Conservation (phyloP, 2,113 vertebrate species). For the Trachemys scripta region DNA sequence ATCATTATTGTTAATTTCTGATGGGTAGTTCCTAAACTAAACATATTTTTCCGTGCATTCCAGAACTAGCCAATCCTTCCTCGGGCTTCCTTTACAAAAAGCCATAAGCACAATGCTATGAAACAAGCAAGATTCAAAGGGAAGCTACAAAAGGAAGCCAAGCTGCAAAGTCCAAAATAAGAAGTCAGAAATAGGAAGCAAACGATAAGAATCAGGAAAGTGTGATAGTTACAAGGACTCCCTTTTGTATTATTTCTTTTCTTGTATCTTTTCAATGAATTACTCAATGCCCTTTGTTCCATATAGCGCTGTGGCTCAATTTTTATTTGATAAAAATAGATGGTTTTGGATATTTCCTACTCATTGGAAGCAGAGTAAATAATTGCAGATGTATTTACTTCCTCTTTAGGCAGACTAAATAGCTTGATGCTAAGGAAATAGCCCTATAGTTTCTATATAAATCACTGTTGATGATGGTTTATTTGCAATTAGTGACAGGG, state of each 20-base stretch:
- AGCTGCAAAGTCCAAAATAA: constrained; percentile 71
- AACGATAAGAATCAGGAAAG: constrained; percentile 70
- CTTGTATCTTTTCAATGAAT: constrained; percentile 73
- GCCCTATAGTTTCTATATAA: background rate
- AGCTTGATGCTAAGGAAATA: background rate
- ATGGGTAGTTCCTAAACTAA: constrained; percentile 57
- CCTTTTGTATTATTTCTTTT: constrained; percentile 69
- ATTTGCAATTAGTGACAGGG: background rate
- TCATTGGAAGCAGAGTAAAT: background rate
- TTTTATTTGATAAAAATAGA: constrained; percentile 65
- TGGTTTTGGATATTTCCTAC: constrained; percentile 52
- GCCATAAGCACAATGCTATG: constrained; percentile 47
- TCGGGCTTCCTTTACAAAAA: constrained; percentile 65
- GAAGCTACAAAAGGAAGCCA: constrained; percentile 70
- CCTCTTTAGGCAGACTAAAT: constrained; percentile 32
- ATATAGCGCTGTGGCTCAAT: constrained; percentile 8
- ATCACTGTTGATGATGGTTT: fast-evolving
- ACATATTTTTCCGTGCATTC: constrained; percentile 58
- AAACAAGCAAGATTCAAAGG: constrained; percentile 55
- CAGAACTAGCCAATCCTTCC: constrained; percentile 55
- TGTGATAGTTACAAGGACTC: constrained; percentile 56
- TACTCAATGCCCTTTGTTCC: constrained; percentile 72
- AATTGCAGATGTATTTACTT: constrained; percentile 20
- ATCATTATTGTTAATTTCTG: constrained; percentile 28
- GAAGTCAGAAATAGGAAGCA: constrained; percentile 72